Base-by-base conservation (phyloP, 2,113 vertebrate species). In the Peucedramus taeniatus region DNA sequence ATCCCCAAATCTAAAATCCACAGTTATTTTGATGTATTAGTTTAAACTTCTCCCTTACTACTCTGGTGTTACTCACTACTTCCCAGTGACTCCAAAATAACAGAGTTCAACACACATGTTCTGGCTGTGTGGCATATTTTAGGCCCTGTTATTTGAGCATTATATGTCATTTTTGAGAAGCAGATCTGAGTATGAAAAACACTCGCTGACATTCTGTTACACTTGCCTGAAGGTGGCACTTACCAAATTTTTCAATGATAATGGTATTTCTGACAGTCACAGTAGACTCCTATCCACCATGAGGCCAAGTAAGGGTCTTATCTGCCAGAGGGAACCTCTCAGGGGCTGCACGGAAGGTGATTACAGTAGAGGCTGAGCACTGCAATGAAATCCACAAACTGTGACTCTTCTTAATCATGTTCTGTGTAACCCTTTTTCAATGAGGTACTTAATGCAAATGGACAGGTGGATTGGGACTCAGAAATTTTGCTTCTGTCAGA, bases 341-440 rank as follows among this genome's bases (percentile, higher is more conserved):
- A 86, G 44, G 28, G 13, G 14, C 49, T 74, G 9, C 0, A 0
- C 65, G 54, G 37, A 49, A 86, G 6, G 35, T 44, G 6, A 1
- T 87, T 66, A 24, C 53, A 77, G 35, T 30, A 78, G 31, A 65
- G 20, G 21, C 37, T 65, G 60, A 81, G n/a, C 31, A 78, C 40
- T 14, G 26, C 59, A 56, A 6, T 56, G 69, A 92, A 89, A 56
- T 50, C 59, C 45, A 56, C 37, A 18, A 65, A 65, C 37, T 61
- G 8, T 84, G 74, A 19, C 9, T 70, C 16, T 27, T 90, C 45
- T 87, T 61, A 70, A 47, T 31, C 27, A 24, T 16, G 31, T 33
- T 33, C 40, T 35, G 5, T 13, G 18, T 47, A 81, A 35, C 23
- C 33, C 37, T 57, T 5, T 74, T 82, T 78, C 37, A 15, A 54